Evolutionary conservation across 2,888 invertebrate species (phyloP).

Genomic region (Synergus laeviventris): DNA sequence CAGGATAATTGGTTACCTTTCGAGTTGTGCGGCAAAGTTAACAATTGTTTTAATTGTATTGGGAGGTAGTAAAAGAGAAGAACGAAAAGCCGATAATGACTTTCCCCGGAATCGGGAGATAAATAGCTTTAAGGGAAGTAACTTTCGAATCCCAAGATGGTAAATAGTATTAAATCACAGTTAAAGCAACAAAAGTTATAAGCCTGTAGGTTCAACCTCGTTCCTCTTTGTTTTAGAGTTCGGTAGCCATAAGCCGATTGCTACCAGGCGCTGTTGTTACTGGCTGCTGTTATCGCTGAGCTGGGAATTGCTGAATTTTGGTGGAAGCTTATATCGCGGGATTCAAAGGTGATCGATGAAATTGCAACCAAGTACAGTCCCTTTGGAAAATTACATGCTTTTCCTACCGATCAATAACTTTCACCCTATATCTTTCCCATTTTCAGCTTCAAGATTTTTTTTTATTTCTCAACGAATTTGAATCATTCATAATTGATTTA

Average conservation of each 20-base stretch:
- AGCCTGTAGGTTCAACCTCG: background rate
- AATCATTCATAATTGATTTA: too few relatives aligned
- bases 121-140: background rate
- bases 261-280: background rate
- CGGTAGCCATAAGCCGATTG: background rate
- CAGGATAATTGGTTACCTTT: background rate
- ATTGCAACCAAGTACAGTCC: constrained; percentile 2
- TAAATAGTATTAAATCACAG: background rate
- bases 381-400: background rate
- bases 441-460: background rate
- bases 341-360: constrained; percentile 13
- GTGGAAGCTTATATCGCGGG: background rate
- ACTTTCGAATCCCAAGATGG: background rate
- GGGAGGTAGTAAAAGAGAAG: background rate
- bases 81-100: background rate
- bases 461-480: too few relatives aligned
- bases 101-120: background rate
- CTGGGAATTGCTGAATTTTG: constrained; percentile 9
- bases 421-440: background rate
- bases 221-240: background rate
- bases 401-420: background rate
- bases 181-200: background rate
- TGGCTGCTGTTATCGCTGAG: background rate
- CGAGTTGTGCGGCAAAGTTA: background rate
- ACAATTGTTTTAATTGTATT: background rate